Evolutionary conservation across 1,140 invertebrate species (phyloP).

Genomic region (Teleopsis dalmanni): DNA sequence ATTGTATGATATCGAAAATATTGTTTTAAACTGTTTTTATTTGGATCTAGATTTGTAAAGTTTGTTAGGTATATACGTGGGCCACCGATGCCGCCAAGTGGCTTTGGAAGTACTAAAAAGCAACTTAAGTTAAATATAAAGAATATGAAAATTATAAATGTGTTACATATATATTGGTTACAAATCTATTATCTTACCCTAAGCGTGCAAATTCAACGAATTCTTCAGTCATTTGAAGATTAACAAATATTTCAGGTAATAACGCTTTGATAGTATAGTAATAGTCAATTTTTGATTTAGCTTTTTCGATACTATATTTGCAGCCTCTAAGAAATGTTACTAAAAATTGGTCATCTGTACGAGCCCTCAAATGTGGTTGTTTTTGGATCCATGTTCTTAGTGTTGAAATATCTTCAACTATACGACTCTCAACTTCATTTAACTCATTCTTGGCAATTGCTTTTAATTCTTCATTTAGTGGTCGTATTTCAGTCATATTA

Average conservation of each 20-base stretch:
- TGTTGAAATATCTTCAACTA: slow-evolving; percentile 47
- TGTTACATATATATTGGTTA: no score
- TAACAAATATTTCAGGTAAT: slow-evolving; percentile 1
- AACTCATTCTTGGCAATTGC: slow-evolving; percentile 48
- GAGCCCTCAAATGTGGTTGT: slow-evolving; percentile 48
- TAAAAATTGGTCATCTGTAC: slow-evolving; percentile 50
- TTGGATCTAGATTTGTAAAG: no score
- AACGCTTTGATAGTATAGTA: slow-evolving; percentile 9
- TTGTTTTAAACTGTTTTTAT: no score
- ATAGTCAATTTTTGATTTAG: slow-evolving; percentile 54
- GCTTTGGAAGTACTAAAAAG: no score
- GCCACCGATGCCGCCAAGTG: no score
- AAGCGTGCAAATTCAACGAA: no score
- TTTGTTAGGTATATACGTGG: no score
- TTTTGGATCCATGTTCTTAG: slow-evolving; percentile 54
- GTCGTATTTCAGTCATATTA: slow-evolving; percentile 37
- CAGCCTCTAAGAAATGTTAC: slow-evolving; percentile 54
- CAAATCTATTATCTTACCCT: no score
- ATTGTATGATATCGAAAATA: no score
- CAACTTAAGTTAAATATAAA: no score
- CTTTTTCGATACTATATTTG: slow-evolving; percentile 56
- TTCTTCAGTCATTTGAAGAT: no score
- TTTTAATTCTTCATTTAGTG: slow-evolving; percentile 41
- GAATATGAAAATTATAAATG: no score
- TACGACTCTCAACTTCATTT: slow-evolving; percentile 49